phyloP scores from a whole-genome alignment of 2,888 invertebrate species.

The Leptura quadrifasciata region DNA sequence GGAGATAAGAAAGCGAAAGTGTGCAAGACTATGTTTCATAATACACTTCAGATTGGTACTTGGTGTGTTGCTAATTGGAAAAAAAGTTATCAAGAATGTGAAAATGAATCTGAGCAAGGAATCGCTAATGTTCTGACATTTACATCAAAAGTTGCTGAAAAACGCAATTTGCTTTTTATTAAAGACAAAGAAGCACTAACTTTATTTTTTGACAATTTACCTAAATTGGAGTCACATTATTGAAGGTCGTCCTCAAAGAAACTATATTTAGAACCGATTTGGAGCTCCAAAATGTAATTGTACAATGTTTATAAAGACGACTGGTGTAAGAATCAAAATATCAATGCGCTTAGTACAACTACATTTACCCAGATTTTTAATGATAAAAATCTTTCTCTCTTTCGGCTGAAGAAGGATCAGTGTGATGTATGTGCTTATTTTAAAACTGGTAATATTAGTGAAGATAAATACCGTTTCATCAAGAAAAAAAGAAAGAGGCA shows the following conservation, averaged over 20 bases:
- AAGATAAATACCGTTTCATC: conserved; percentile 42
- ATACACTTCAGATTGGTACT: too few relatives aligned
- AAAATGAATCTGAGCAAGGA: too few relatives aligned
- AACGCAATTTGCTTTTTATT: neutral
- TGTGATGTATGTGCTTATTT: neutral
- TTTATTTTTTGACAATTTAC: neutral
- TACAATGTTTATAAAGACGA: neutral
- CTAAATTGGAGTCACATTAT: neutral
- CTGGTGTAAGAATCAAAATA: neutral
- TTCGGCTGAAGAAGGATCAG: neutral
- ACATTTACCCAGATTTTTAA: neutral
- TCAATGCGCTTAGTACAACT: neutral
- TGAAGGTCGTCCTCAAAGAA: neutral
- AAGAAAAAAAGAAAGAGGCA: conserved; percentile 40
- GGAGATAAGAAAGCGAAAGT: too few relatives aligned
- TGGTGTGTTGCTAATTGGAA: too few relatives aligned
- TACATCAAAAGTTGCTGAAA: neutral
- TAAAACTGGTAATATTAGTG: conserved; percentile 33
- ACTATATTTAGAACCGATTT: conserved; percentile 1
- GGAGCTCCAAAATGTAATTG: conserved; percentile 1
- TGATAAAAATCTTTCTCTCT: neutral
- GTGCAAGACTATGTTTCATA: too few relatives aligned
- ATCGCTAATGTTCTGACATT: too few relatives aligned
- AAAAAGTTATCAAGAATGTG: too few relatives aligned
- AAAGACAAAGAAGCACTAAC: neutral